phyloP scores from a whole-genome alignment of 2,797 vertebrate species.

The Spondyliosoma cantharus region DNA sequence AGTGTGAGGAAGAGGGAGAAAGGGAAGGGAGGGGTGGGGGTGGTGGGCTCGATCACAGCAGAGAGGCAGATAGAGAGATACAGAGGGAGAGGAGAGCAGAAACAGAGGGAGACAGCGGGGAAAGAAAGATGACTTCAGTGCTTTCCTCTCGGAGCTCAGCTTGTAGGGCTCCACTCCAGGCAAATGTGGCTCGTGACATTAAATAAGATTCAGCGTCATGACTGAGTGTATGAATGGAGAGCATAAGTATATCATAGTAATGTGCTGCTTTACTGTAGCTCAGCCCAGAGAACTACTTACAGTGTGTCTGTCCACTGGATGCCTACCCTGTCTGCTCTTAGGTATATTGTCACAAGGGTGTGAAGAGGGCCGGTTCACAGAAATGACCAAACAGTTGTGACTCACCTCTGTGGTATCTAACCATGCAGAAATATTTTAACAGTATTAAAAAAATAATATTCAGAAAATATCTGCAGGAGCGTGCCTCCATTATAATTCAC shows the following conservation, averaged over 20 bases:
- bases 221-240: slow-evolving; percentile 69
- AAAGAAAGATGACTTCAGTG: slow-evolving; percentile 70
- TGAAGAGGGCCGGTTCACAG: slow-evolving; percentile 7
- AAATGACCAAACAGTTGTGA: neutral
- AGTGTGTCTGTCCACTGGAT: slow-evolving; percentile 24
- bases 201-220: slow-evolving; percentile 72
- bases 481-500: slow-evolving; percentile 1
- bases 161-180: slow-evolving; percentile 65
- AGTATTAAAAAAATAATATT: neutral
- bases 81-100: slow-evolving; percentile 38
- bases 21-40: slow-evolving; percentile 30
- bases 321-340: slow-evolving; percentile 1
- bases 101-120: slow-evolving; percentile 45
- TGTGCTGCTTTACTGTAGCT: slow-evolving; percentile 51
- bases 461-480: neutral
- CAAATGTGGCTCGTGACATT: slow-evolving; percentile 71
- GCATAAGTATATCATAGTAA: slow-evolving; percentile 68
- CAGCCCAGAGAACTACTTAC: slow-evolving; percentile 36
- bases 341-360: neutral
- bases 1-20: slow-evolving; percentile 61
- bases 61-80: slow-evolving; percentile 57
- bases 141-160: slow-evolving; percentile 52
- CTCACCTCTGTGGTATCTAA: neutral
- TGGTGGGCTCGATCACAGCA: slow-evolving; percentile 54
- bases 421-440: neutral